phyloP scores from a whole-genome alignment of 1,140 invertebrate species.

The Anoplophora glabripennis region DNA sequence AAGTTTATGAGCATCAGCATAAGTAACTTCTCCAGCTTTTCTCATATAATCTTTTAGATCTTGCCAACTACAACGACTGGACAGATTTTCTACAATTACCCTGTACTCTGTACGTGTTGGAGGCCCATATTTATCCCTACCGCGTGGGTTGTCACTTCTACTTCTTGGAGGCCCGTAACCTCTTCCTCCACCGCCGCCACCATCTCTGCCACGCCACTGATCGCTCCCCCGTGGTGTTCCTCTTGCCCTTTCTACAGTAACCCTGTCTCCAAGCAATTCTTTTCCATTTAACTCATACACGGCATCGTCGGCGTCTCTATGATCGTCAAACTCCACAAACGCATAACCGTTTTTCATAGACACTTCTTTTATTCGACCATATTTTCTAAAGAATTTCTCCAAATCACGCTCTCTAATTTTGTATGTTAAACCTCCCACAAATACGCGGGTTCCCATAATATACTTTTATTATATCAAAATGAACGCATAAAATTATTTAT shows the following conservation, averaged over 20 bases:
- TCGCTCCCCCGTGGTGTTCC: conserved; percentile 66
- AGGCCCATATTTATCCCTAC: conserved; percentile 78
- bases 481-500: too few relatives aligned
- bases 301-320: conserved; percentile 97
- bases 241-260: conserved; percentile 81
- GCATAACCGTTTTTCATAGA: conserved; percentile 99
- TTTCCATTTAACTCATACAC: conserved; percentile 97
- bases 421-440: conserved; percentile 92
- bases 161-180: conserved; percentile 31
- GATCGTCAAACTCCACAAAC: conserved; percentile 93
- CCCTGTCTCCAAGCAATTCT: conserved; percentile 89
- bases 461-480: too few relatives aligned
- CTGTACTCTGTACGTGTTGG: conserved; percentile 95
- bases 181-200: conserved; percentile 26
- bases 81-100: conserved; percentile 95
- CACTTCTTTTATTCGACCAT: conserved; percentile 93
- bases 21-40: conserved; percentile 96
- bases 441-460: conserved; percentile 80
- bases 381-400: conserved; percentile 97
- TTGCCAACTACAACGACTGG: conserved; percentile 97
- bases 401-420: conserved; percentile 94
- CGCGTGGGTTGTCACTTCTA: conserved; percentile 36
- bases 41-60: conserved; percentile 92
- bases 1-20: conserved; percentile 87
- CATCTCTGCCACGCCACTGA: conserved; percentile 42